A percentile compares a stretch with the other conserved stretches of the same genome.
phyloP scores from a whole-genome alignment of 2,888 invertebrate genomes.

The Piscicola geometra region DNA sequence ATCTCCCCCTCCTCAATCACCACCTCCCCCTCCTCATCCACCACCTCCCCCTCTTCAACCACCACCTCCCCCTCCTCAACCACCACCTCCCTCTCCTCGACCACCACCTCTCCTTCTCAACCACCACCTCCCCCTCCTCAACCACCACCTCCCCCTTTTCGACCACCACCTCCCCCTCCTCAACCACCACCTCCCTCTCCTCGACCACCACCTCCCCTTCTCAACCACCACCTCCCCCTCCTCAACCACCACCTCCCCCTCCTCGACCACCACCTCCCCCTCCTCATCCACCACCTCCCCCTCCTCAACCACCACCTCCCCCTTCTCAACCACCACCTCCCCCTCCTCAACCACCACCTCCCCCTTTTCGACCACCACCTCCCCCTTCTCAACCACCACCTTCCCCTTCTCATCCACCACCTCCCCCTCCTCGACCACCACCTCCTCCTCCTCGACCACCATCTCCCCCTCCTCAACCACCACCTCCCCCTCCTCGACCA shows the following conservation, averaged over 20 bases:
- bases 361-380: not conserved
- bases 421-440: not conserved
- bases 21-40: not conserved
- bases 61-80: slow-evolving; percentile 40
- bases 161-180: not conserved
- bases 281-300: not conserved
- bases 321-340: not conserved
- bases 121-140: not conserved
- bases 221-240: slow-evolving; percentile 40
- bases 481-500: not conserved
- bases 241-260: not conserved
- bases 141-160: not conserved
- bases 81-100: not conserved
- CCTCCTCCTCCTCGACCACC: not conserved
- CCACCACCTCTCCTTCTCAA: not conserved
- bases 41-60: not conserved
- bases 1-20: not conserved
- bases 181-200: not conserved
- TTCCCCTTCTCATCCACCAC: not conserved
- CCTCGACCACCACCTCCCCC: not conserved
- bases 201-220: slow-evolving; percentile 12
- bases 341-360: not conserved
- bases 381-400: slow-evolving; percentile 59
- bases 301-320: not conserved
- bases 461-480: not conserved